Evolutionary conservation across 2,797 vertebrate species (phyloP).

Genomic region (Pteronotus mesoamericanus): DNA sequence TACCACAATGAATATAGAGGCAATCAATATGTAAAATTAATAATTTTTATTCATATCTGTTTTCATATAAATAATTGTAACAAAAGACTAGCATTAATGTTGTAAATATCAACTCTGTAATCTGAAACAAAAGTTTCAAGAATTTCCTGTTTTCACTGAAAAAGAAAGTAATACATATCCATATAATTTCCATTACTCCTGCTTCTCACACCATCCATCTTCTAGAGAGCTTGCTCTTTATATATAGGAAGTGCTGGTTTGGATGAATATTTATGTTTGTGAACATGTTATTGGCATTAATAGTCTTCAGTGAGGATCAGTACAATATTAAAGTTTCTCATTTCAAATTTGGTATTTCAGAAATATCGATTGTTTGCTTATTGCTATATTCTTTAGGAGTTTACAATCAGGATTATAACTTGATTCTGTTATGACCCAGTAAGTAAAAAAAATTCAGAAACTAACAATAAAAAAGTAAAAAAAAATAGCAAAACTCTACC

Average conservation of each 20-base stretch:
- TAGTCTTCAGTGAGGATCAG: background rate
- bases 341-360: background rate
- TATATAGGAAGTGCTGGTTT: background rate
- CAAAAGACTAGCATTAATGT: background rate
- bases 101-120: background rate
- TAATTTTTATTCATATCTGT: background rate
- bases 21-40: background rate
- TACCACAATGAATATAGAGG: background rate
- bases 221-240: background rate
- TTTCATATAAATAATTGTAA: background rate
- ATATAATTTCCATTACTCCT: background rate
- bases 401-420: background rate
- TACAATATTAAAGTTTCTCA: background rate
- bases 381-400: background rate
- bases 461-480: background rate
- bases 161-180: background rate
- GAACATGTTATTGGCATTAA: background rate
- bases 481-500: background rate
- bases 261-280: background rate
- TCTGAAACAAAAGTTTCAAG: background rate
- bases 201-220: background rate
- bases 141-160: background rate
- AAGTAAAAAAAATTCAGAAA: slow-evolving; percentile 46
- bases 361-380: slow-evolving; percentile 24
- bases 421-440: background rate